Evolutionary conservation across 2,797 vertebrate genomes (phyloP), one percentile per base, ranked within the genome.

Genomic region (Pangasius macronema): DNA sequence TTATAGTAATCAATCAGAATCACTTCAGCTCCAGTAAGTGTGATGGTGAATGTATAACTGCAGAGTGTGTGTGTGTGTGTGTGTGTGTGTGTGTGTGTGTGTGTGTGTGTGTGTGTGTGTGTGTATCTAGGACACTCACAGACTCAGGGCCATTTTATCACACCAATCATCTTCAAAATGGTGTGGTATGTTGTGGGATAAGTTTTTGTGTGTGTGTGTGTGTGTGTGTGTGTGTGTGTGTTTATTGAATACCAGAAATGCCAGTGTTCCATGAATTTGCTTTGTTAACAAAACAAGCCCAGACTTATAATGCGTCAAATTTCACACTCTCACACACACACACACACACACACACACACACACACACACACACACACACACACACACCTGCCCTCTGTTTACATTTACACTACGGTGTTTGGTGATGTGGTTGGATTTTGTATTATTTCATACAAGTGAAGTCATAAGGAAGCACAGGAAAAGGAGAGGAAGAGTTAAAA

Each of bases 241-340:
- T 46, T 59, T 68, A 79, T 24, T 61, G 73, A 72, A 70, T 87
- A 85, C 61, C 77, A 86, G 36, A 79, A 81, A 86, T 81, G 80
- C 20, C 65, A 61, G 27, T 57, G 79, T 86, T 82, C 63, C 79
- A 73, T 73, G 67, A 59, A 67, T 80, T 46, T 33, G 53, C 27
- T 51, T 51, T 86, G 79, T 86, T 73, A 72, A 33, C 53, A 86
- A 86, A 86, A 82, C 85, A 86, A 82, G 22, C 24, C 14, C 65
- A 72, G 36, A 82, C 36, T 11, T 82, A 51, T 36, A 82, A 59
- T 68, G 42, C 30, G 30, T 55, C 85, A 67, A 9, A 68, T 79
- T 63, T 67, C 61, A 86, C 49, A 33, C 81, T 30, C 59, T 10
- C 80, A 61, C 79, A 36, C 73, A n/a, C 86, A 82, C 85, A 53